Conservation (phyloP, 2,797 vertebrate genomes). For the Malurus splendens region DNA sequence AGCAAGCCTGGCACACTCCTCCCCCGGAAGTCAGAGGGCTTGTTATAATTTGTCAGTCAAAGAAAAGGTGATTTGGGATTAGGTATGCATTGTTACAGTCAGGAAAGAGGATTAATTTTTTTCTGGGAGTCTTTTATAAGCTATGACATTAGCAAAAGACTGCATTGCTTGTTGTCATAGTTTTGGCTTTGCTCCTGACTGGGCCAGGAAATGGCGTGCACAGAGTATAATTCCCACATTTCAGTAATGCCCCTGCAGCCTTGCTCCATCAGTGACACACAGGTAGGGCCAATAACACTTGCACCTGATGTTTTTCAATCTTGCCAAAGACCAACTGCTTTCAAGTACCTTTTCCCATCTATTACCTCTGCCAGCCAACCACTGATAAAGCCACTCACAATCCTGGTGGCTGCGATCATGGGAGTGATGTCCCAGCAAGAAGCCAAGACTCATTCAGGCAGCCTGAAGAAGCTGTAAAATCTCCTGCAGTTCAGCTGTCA, state of each 20-base stretch:
- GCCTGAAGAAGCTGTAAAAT: neutral
- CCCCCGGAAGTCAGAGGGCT: neutral
- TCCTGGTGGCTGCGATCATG: neutral
- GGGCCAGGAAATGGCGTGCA: neutral
- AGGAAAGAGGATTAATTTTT: neutral
- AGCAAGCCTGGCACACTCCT: neutral
- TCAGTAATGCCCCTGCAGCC: neutral
- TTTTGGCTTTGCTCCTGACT: neutral
- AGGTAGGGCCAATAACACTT: neutral
- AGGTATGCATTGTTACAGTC: neutral
- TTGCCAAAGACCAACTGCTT: neutral
- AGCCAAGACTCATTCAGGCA: neutral
- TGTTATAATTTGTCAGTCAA: neutral
- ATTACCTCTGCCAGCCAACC: neutral
- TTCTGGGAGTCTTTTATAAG: neutral
- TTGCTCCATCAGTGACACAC: neutral
- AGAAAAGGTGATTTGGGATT: neutral
- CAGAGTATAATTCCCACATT: neutral
- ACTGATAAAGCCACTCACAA: neutral
- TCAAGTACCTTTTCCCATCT: neutral
- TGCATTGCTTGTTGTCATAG: neutral
- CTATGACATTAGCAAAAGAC: neutral
- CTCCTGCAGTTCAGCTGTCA: neutral
- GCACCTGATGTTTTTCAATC: neutral
- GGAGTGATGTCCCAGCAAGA: neutral